Conservation (phyloP, 2,113 vertebrate species). For the Chinchilla lanigera region DNA sequence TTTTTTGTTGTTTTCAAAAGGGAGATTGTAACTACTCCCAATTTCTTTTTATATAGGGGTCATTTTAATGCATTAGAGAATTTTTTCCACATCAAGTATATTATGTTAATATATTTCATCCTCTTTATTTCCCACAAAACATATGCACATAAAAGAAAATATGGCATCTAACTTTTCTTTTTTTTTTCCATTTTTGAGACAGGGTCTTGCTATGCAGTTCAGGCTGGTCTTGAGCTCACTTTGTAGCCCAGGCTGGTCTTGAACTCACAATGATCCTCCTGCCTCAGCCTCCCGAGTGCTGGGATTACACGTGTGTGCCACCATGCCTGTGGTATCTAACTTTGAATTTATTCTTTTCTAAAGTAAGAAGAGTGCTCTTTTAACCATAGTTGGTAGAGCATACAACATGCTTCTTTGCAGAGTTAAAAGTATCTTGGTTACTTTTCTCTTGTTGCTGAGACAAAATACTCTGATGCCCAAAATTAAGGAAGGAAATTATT, state of each 20-base stretch:
- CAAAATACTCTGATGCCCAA: too few species aligned
- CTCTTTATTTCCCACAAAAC: not conserved
- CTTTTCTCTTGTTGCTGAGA: too few species aligned
- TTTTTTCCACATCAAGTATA: not conserved
- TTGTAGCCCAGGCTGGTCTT: too few species aligned
- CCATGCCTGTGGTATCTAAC: not conserved
- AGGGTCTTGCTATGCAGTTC: too few species aligned
- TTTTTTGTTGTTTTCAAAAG: not conserved
- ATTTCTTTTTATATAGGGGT: not conserved
- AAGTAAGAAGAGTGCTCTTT: not conserved
- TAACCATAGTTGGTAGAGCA: not conserved
- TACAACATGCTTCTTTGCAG: not conserved
- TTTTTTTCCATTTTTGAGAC: too few species aligned
- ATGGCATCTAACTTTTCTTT: not conserved
- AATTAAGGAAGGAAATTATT: too few species aligned
- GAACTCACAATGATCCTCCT: too few species aligned
- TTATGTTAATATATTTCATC: not conserved
- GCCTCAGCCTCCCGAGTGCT: too few species aligned
- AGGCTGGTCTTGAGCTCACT: too few species aligned
- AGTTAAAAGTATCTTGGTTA: not conserved
- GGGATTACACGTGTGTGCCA: too few species aligned
- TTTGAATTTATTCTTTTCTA: conserved; percentile 18
- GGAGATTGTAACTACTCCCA: not conserved
- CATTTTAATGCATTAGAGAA: not conserved
- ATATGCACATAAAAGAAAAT: conserved; percentile 2